These are phyloP conservation scores for Bibio marci DNA, from an alignment of 2,888 invertebrate species.

Conservation along the genomic window DNA sequence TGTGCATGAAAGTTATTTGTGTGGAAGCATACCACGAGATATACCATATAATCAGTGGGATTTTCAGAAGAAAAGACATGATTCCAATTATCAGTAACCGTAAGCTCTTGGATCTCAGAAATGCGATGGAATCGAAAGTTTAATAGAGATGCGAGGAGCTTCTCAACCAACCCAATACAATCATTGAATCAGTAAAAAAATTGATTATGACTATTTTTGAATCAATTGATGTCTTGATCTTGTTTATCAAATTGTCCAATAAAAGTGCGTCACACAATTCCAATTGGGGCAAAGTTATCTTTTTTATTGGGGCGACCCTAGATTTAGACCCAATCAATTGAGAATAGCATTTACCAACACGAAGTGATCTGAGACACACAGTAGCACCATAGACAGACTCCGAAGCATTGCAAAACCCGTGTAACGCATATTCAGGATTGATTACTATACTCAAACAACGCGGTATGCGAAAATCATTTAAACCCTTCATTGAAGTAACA, in stretches of 20 bases:
- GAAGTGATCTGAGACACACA: too few relatives aligned
- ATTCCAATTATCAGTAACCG: slow-evolving; percentile 6
- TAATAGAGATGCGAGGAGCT: background rate
- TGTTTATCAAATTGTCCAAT: slow-evolving; percentile 1
- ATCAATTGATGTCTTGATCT: background rate
- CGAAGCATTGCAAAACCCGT: too few relatives aligned
- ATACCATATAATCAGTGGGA: slow-evolving; percentile 11
- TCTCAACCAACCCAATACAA: slow-evolving; percentile 4
- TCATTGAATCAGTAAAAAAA: slow-evolving; percentile 5
- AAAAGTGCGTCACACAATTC: slow-evolving; percentile 6
- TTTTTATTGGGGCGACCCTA: background rate
- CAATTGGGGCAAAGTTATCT: background rate
- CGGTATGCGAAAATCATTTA: too few relatives aligned
- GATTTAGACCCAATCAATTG: background rate
- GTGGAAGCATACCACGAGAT: slow-evolving; percentile 9
- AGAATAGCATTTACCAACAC: too few relatives aligned
- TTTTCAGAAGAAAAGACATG: slow-evolving; percentile 10
- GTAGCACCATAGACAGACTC: too few relatives aligned
- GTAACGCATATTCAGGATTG: too few relatives aligned
- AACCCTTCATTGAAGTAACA: too few relatives aligned
- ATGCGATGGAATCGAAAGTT: slow-evolving; percentile 8
- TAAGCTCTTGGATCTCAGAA: slow-evolving; percentile 9
- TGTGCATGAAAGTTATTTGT: slow-evolving; percentile 3
- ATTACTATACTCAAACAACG: too few relatives aligned
- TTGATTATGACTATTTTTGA: background rate